Evolutionary conservation across 2,888 invertebrate genomes (phyloP), one percentile per base, ranked within the genome.

Genomic region (Eupithecia tripunctaria): DNA sequence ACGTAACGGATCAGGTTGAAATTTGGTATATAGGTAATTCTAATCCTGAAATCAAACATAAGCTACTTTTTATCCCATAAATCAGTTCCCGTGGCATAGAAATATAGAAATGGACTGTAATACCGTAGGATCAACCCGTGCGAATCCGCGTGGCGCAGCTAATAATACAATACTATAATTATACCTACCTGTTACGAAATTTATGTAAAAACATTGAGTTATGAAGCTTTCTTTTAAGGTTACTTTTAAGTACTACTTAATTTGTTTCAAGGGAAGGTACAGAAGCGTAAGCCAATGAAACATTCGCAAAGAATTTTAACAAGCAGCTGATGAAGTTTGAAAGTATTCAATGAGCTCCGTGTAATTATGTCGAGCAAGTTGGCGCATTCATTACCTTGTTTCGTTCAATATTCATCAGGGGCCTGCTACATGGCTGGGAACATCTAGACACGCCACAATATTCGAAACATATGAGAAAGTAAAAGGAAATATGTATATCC

Each of bases 331-430:
- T 79, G 76, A 78, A 84, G 84, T 86, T 89, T 79, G 81, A 84
- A 91, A 89, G 89, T 88, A 91, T 91, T 91, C 89, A 90, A 90
- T 90, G 90, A 91, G 88, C 85, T 81, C 84, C 80, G 82, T 82
- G 86, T 90, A 91, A 92, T 92, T 88, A 91, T 89, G 88, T 89
- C 82, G 85, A 88, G 85, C 83, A 91, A 90, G 85, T 90, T 89
- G 84, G 82, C 83, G 89, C 88, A 87, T 90, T 90, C 86, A 89
- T 91, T 91, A 91, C 84, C 76, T 80, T 85, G 88, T 89, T 85
- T 84, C 88, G 85, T 87, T 90, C 89, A 91, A 91, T 91, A 92
- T 92, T 93, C 91, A 92, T 86, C 87, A 89, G 86, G 79, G 73
- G 62, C 59, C 47, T 60, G 85, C 84, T 82, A 84, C 85, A 64